These are phyloP conservation scores for Exephanes ischioxanthus DNA, from an alignment of 2,888 invertebrate genomes.

Conservation along the genomic window DNA sequence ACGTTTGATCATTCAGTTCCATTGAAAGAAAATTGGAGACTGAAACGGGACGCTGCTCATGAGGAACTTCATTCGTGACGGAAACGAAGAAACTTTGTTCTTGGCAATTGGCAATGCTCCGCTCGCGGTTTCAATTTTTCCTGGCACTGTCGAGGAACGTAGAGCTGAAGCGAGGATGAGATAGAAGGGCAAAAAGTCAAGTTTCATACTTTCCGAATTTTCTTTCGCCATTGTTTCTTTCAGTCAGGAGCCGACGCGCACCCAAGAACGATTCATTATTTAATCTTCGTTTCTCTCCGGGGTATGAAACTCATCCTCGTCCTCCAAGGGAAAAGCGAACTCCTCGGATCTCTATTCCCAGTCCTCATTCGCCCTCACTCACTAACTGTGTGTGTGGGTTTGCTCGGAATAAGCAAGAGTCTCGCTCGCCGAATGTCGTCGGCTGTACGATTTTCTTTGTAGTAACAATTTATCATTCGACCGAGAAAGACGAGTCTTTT, in stretches of 20 bases:
- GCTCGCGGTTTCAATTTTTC: slow-evolving; percentile 45
- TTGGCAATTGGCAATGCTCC: background rate
- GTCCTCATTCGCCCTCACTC: slow-evolving; percentile 27
- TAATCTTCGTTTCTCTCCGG: slow-evolving; percentile 68
- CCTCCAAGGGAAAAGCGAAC: slow-evolving; percentile 48
- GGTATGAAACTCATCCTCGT: slow-evolving; percentile 61
- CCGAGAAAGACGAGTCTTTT: background rate
- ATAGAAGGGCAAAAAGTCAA: slow-evolving; percentile 28
- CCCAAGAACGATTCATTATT: slow-evolving; percentile 63
- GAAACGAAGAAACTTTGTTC: background rate
- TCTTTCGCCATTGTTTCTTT: slow-evolving; percentile 33
- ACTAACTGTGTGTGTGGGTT: background rate
- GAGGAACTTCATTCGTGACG: background rate
- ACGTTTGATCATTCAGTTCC: background rate
- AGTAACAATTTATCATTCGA: background rate
- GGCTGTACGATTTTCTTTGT: background rate
- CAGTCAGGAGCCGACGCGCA: slow-evolving; percentile 39
- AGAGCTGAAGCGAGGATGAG: background rate
- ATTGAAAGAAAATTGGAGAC: background rate
- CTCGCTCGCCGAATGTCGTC: slow-evolving; percentile 51
- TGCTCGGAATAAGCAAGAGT: slow-evolving; percentile 49
- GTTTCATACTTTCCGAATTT: slow-evolving; percentile 38
- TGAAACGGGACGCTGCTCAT: background rate
- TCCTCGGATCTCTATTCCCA: slow-evolving; percentile 1
- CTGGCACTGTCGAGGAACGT: slow-evolving; percentile 4